Percentiles rank a stretch among this genome's conserved stretches.
Evolutionary conservation across 2,888 invertebrate genomes (phyloP).

Genomic region (Caenorhabditis auriculariae): DNA sequence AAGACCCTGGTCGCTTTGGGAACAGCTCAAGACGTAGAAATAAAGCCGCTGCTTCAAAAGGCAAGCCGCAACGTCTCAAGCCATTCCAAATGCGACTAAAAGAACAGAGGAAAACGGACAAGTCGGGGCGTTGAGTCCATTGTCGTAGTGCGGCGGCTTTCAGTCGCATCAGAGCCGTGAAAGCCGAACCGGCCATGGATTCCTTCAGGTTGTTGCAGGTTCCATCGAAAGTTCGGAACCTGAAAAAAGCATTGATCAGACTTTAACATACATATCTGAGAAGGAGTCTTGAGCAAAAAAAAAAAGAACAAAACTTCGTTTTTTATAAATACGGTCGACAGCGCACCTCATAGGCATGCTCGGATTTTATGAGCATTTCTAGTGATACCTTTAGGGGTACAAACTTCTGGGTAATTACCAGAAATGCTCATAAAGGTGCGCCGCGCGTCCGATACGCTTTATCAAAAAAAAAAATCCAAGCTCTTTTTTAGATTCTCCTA

Average conservation of each 20-base stretch:
- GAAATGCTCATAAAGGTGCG: no score
- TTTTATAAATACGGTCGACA: no score
- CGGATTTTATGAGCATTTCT: no score
- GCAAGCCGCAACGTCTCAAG: neutral
- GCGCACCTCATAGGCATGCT: no score
- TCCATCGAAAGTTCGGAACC: constrained; percentile 60
- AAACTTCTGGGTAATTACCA: no score
- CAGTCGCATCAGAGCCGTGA: constrained; percentile 55
- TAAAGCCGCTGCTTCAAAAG: neutral
- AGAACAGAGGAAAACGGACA: constrained; percentile 45
- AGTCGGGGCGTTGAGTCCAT: constrained; percentile 59
- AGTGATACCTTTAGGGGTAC: no score
- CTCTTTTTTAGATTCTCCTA: no score
- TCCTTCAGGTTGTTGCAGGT: constrained; percentile 61
- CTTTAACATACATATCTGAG: neutral
- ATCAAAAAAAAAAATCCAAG: no score
- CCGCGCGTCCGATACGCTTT: no score
- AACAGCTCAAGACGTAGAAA: neutral
- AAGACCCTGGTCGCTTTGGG: no score
- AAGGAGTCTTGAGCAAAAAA: neutral
- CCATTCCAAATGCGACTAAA: no score
- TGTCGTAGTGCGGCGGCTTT: constrained; percentile 60
- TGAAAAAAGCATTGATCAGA: constrained; percentile 14
- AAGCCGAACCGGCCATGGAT: constrained; percentile 60
- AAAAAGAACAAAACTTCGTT: neutral